phyloP scores from a whole-genome alignment of 2,797 vertebrate genomes.

The Lates japonicus region DNA sequence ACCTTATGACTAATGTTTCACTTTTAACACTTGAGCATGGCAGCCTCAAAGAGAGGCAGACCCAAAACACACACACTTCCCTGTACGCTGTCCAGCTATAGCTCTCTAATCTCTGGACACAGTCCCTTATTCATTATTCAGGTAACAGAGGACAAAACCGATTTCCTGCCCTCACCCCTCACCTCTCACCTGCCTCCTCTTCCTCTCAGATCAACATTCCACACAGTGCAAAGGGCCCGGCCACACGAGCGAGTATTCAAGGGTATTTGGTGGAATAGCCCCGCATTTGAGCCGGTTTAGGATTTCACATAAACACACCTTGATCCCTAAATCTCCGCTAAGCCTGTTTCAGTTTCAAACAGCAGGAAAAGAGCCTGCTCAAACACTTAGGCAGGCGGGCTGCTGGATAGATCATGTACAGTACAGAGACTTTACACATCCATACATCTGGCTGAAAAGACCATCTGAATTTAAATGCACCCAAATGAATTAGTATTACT shows the following conservation, averaged over 20 bases:
- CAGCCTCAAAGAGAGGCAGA: constrained; percentile 4
- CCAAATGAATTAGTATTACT: constrained; percentile 33
- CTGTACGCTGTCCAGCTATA: constrained; percentile 37
- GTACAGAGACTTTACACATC: constrained; percentile 28
- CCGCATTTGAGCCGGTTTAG: constrained; percentile 76
- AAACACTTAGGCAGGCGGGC: constrained; percentile 54
- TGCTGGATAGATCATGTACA: constrained; percentile 60
- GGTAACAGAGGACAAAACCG: constrained; percentile 76
- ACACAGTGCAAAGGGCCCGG: constrained; percentile 69
- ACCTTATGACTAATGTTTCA: neutral
- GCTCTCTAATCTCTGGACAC: constrained; percentile 64
- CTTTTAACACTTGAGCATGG: constrained; percentile 14
- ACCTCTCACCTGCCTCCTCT: constrained; percentile 75
- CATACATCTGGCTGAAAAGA: constrained; percentile 49
- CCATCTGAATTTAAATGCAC: constrained; percentile 58
- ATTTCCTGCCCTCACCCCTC: constrained; percentile 77
- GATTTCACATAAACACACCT: constrained; percentile 86
- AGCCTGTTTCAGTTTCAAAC: constrained; percentile 83
- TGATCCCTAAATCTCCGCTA: constrained; percentile 85
- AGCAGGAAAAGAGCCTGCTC: constrained; percentile 65
- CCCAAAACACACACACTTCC: constrained; percentile 27
- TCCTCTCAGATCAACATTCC: constrained; percentile 81
- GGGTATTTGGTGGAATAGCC: constrained; percentile 72
- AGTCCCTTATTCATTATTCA: constrained; percentile 85
- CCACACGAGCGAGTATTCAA: constrained; percentile 72